phyloP scores from a whole-genome alignment of 2,797 vertebrate species.

The Chiroxiphia lanceolata region DNA sequence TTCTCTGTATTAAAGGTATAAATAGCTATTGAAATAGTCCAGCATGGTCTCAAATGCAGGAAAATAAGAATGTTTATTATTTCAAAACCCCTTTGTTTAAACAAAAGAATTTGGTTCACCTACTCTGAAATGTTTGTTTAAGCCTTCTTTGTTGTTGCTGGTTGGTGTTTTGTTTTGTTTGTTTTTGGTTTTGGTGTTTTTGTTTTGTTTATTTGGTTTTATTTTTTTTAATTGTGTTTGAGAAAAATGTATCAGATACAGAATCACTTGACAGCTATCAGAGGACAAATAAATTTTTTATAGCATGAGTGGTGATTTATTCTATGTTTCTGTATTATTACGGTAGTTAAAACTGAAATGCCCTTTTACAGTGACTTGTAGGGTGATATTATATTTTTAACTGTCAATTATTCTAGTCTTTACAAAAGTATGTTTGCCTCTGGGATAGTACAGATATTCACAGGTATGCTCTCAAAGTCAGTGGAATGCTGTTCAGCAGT shows the following conservation, averaged over 20 bases:
- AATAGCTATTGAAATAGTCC: neutral
- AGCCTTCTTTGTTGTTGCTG: neutral
- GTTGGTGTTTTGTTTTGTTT: neutral
- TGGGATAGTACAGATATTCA: neutral
- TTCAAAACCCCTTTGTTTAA: neutral
- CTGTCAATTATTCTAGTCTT: neutral
- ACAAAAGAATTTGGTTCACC: neutral
- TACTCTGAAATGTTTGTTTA: neutral
- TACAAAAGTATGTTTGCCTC: neutral
- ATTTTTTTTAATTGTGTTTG: neutral
- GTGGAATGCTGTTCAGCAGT: neutral
- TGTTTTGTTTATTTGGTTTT: too few relatives aligned
- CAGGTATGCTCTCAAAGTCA: neutral
- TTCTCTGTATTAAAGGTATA: neutral
- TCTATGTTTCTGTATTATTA: neutral
- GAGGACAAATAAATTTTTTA: neutral
- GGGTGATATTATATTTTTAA: neutral
- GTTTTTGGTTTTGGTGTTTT: neutral
- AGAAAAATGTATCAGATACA: neutral
- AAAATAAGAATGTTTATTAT: neutral
- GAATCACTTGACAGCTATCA: neutral
- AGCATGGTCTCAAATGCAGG: neutral
- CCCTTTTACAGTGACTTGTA: neutral
- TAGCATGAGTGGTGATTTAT: neutral
- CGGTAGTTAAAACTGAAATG: neutral